Evolutionary conservation across 2,888 invertebrate species (phyloP).

Genomic region (Zaprionus bogoriensis): DNA sequence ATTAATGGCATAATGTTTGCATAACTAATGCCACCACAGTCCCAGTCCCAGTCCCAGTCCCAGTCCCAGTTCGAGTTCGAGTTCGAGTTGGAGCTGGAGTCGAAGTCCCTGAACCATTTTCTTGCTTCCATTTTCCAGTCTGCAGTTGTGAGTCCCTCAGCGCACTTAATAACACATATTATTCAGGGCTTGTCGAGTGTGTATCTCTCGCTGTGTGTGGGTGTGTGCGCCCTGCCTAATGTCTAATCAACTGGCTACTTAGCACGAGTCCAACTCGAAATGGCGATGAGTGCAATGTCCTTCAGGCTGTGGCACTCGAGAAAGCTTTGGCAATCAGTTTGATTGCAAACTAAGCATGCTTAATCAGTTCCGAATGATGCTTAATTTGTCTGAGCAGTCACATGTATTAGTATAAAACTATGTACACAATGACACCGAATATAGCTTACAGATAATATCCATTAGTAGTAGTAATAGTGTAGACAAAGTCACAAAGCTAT

Average conservation of each 20-base stretch:
- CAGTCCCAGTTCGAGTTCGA: not conserved
- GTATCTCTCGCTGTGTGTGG: not conserved
- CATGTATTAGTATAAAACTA: too few relatives aligned
- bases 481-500: too few relatives aligned
- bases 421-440: too few relatives aligned
- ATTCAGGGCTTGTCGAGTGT: constrained; percentile 41
- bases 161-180: constrained; percentile 64
- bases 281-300: constrained; percentile 21
- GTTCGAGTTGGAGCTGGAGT: too few relatives aligned
- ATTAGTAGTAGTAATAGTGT: too few relatives aligned
- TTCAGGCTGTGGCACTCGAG: not conserved
- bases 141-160: constrained; percentile 14
- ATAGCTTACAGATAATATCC: too few relatives aligned
- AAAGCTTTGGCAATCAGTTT: not conserved
- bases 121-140: not conserved
- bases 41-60: constrained; percentile 7
- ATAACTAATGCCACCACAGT: constrained; percentile 45
- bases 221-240: constrained; percentile 17
- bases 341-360: not conserved
- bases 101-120: not conserved
- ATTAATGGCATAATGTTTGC: constrained; percentile 66
- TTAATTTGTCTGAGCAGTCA: too few relatives aligned
- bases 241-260: constrained; percentile 56
- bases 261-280: constrained; percentile 21
- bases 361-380: not conserved